These are phyloP conservation scores for Euwallacea fornicatus DNA, from an alignment of 1,140 invertebrate genomes.

Conservation along the genomic window DNA sequence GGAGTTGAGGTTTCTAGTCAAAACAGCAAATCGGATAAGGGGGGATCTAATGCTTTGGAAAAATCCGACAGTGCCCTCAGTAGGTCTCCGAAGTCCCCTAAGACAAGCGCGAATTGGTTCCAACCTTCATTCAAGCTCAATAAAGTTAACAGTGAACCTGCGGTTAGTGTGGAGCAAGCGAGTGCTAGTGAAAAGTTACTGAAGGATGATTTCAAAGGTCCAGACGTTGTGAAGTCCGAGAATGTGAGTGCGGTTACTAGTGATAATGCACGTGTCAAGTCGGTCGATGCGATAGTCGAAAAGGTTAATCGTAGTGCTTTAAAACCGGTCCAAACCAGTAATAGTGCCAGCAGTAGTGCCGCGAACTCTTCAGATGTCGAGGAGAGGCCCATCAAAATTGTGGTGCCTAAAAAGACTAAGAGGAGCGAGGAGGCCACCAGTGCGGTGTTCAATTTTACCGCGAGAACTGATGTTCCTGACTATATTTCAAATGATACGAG, in stretches of 20 bases:
- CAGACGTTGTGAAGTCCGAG: constrained; percentile 4
- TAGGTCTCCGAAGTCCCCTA: background rate
- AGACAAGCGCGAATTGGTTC: background rate
- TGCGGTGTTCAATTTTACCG: constrained; percentile 85
- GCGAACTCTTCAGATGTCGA: constrained; percentile 12
- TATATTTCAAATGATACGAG: constrained; percentile 88
- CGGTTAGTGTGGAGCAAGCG: constrained; percentile 3
- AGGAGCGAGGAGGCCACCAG: constrained; percentile 55
- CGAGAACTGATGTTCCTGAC: constrained; percentile 81
- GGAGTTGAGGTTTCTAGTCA: background rate
- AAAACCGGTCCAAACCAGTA: constrained; percentile 44
- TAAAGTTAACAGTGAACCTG: constrained; percentile 1
- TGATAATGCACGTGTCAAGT: background rate
- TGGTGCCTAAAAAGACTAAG: constrained; percentile 42
- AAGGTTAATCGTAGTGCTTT: constrained; percentile 10
- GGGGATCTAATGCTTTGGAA: background rate
- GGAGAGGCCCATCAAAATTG: constrained; percentile 26
- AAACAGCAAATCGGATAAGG: background rate
- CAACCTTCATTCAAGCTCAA: constrained; percentile 4
- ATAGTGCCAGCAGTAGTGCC: constrained; percentile 12
- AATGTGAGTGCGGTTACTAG: background rate
- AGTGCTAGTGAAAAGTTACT: background rate
- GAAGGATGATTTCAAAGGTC: background rate
- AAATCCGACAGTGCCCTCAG: background rate
- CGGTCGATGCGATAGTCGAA: background rate